These are phyloP conservation scores for Lepidurus arcticus DNA, from an alignment of 1,140 invertebrate species.

Conservation along the genomic window DNA sequence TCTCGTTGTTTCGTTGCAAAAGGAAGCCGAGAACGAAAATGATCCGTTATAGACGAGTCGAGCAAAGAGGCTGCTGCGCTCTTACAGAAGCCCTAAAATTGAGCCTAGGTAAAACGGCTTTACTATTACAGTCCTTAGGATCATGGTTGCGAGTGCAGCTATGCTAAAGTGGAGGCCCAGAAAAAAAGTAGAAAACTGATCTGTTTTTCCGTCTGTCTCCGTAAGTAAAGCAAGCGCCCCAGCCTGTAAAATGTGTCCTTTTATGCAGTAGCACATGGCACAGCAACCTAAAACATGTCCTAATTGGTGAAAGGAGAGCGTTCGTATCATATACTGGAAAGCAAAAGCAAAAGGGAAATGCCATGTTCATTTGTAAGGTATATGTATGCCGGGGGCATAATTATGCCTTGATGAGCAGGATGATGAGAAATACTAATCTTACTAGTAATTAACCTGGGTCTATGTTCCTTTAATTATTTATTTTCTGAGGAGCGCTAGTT, in stretches of 20 bases:
- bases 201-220: neutral
- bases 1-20: constrained; percentile 4
- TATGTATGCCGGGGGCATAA: neutral
- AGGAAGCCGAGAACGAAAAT: constrained; percentile 1
- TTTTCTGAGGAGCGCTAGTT: neutral
- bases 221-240: neutral
- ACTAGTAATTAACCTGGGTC: neutral
- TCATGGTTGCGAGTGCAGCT: too few relatives aligned
- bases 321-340: neutral
- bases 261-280: neutral
- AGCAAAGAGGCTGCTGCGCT: neutral
- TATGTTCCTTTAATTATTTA: neutral
- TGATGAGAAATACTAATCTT: neutral
- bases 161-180: neutral
- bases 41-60: neutral
- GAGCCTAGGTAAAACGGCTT: too few relatives aligned
- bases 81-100: neutral
- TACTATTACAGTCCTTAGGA: too few relatives aligned
- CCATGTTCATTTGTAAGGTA: neutral
- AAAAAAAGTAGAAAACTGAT: neutral
- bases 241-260: neutral
- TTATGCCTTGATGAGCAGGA: neutral
- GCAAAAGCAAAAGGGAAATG: neutral
- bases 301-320: constrained; percentile 5
- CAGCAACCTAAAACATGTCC: neutral